phyloP scores from a whole-genome alignment of 2,113 vertebrate genomes.

The Coracopsis vasa region DNA sequence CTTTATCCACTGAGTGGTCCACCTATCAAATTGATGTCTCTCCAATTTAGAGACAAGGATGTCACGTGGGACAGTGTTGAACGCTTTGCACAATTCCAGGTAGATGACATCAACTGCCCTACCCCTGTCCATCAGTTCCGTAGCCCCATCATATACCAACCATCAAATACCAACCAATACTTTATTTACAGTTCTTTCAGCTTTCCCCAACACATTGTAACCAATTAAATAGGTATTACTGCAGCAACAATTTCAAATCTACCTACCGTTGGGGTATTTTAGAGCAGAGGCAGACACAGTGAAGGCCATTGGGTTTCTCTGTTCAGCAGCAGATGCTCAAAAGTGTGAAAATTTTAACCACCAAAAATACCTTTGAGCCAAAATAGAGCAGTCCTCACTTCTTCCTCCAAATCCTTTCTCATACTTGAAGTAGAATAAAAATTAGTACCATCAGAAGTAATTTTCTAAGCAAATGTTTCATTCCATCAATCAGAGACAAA shows the following conservation, averaged over 20 bases:
- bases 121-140: too few relatives aligned
- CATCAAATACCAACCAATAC: slow-evolving; percentile 35
- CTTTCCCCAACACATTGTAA: neutral
- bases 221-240: neutral
- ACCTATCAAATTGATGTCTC: too few relatives aligned
- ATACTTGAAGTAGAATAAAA: neutral
- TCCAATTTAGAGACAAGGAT: too few relatives aligned
- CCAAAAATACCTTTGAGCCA: neutral
- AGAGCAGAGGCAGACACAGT: neutral
- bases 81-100: too few relatives aligned
- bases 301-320: neutral
- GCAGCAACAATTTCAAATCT: neutral
- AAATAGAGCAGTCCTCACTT: neutral
- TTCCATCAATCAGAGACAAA: neutral
- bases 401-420: neutral
- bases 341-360: neutral
- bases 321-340: neutral
- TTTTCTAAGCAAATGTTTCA: neutral
- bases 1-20: too few relatives aligned
- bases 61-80: too few relatives aligned
- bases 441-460: neutral
- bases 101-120: too few relatives aligned
- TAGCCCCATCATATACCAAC: too few relatives aligned
- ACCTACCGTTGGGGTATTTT: neutral
- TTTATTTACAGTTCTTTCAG: neutral